Evolutionary conservation across 2,888 invertebrate genomes (phyloP).

Genomic region (Drosophila kambysellisi): DNA sequence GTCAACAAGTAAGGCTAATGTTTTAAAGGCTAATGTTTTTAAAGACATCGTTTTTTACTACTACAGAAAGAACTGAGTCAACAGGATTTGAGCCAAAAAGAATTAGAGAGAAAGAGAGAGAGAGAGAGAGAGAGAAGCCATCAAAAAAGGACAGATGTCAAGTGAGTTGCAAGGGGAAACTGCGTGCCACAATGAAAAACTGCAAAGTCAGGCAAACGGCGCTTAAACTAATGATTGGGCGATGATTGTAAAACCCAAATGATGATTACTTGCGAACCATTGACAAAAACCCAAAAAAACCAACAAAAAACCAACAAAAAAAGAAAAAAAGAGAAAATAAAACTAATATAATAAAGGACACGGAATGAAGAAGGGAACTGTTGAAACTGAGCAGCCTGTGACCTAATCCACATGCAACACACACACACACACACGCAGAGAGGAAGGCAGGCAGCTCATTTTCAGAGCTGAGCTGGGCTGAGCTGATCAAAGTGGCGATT

Average conservation of each 20-base stretch:
- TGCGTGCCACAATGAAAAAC: neutral
- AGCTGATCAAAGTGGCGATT: constrained; percentile 61
- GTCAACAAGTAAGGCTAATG: neutral
- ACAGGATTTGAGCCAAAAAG: neutral
- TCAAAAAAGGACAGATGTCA: constrained; percentile 44
- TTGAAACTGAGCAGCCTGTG: neutral
- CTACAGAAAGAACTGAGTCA: neutral
- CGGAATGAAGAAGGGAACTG: constrained; percentile 3
- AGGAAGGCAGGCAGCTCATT: constrained; percentile 32
- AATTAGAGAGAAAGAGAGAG: too few species aligned
- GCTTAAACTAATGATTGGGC: constrained; percentile 33
- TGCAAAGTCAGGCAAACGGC: constrained; percentile 32
- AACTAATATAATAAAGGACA: neutral
- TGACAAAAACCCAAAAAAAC: constrained; percentile 9
- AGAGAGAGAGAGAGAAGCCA: neutral
- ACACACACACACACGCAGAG: neutral
- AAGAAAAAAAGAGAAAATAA: neutral
- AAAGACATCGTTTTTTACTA: neutral
- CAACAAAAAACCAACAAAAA: neutral
- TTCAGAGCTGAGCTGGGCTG: constrained; percentile 10
- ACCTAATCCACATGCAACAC: constrained; percentile 14
- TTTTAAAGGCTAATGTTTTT: neutral
- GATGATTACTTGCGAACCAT: constrained; percentile 27
- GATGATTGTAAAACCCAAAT: constrained; percentile 30
- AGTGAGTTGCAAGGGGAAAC: constrained; percentile 23